Base-by-base conservation (phyloP, 2,797 vertebrate genomes). In the Ctenochaetus hawaiiensis region DNA sequence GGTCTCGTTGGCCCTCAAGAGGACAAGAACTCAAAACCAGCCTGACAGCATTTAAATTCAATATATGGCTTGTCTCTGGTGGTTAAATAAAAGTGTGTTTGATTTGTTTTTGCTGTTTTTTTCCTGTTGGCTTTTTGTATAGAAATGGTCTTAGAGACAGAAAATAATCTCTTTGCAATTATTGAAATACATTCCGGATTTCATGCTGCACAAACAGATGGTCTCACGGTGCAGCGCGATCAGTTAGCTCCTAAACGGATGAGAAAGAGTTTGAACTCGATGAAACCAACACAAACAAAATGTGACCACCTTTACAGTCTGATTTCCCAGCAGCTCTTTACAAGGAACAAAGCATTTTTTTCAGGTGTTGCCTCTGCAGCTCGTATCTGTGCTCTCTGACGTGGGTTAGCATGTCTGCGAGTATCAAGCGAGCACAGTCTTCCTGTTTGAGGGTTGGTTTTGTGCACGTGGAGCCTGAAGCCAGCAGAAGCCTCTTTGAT, bases 1-100 rank as follows among this genome's bases (percentile, higher is more conserved):
- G 87, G 79, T 74, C 87, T 80, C 78, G 76, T 57, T 61, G 4
- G 81, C 87, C 94, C 84, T 82, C 93, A 77, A 82, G 72, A 85
- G 93, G 90, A 78, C 53, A 48, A 66, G 13, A 0, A 0, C n/a
- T 20, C 45, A 59, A 83, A 69, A 52, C 37, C 37, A 39, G 37
- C 37, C 37, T 4, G 26, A 26, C 26, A 26, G 26, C 26, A 26
- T 26, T 26, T 26, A 26, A 26, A 26, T 26, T 26, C 26, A 26
- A 51, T 37, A 43, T 23, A 62, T n/a, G 52, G 20, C 23, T 39
- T 18, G 71, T 80, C 75, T 75, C 60, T 60, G 72, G 84, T 77
- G 75, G 64, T 67, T 41, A 73, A 83, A 53, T 74, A 45, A 12
- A 2, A 3, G 14, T 52, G 65, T 63, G 74, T 81, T 67, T 69